phyloP scores from a whole-genome alignment of 2,888 invertebrate genomes.

The Acronicta aceris region DNA sequence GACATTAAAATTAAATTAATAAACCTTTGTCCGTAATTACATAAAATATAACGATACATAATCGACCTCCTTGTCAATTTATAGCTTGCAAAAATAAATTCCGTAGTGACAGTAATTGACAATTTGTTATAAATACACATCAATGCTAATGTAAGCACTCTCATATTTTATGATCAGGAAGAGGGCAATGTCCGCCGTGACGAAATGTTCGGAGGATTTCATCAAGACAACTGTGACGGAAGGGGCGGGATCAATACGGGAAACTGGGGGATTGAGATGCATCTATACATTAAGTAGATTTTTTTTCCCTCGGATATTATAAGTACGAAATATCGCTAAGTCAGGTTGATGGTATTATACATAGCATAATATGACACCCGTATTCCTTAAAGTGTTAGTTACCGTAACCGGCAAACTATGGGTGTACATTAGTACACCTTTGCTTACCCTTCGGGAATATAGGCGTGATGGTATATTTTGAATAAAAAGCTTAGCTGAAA shows the following conservation, averaged over 20 bases:
- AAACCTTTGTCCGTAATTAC: too few relatives aligned
- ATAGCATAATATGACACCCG: too few relatives aligned
- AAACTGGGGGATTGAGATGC: slow-evolving; percentile 34
- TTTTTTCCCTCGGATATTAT: slow-evolving; percentile 2
- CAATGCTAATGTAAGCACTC: slow-evolving; percentile 24
- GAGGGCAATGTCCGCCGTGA: slow-evolving; percentile 42
- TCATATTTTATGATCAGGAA: slow-evolving; percentile 17
- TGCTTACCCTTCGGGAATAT: too few relatives aligned
- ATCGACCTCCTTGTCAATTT: background rate
- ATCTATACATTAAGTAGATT: slow-evolving; percentile 31
- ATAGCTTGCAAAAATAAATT: background rate
- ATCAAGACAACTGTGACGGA: slow-evolving; percentile 42
- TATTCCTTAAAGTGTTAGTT: too few relatives aligned
- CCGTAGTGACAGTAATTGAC: background rate
- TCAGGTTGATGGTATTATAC: too few relatives aligned
- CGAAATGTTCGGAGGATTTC: slow-evolving; percentile 22
- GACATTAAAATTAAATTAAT: too few relatives aligned
- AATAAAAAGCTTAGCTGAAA: too few relatives aligned
- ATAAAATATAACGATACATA: too few relatives aligned
- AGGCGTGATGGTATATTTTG: too few relatives aligned
- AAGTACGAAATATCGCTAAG: too few relatives aligned
- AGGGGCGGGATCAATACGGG: slow-evolving; percentile 37
- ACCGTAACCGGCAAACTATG: too few relatives aligned
- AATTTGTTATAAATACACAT: slow-evolving; percentile 23
- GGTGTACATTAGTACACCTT: too few relatives aligned